These are phyloP conservation scores for Neoarius graeffei DNA, from an alignment of 2,113 vertebrate species.

Conservation along the genomic window DNA sequence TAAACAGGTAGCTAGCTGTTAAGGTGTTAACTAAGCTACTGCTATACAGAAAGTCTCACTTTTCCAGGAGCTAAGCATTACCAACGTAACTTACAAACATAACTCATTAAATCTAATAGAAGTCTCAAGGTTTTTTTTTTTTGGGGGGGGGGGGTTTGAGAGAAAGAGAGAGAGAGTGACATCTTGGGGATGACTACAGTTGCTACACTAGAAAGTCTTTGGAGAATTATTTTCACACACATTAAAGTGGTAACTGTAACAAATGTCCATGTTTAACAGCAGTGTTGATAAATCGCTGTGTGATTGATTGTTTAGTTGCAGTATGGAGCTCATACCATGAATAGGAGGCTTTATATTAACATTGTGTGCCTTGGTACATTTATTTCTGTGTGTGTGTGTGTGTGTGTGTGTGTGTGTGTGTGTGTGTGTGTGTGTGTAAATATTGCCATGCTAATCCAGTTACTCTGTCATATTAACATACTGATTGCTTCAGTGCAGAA, in stretches of 20 bases:
- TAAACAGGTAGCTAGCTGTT: neutral
- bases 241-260: neutral
- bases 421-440: constrained; percentile 41
- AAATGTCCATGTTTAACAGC: neutral
- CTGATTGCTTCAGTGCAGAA: constrained; percentile 58
- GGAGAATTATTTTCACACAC: constrained; percentile 2
- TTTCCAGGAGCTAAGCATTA: neutral
- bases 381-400: constrained; percentile 16
- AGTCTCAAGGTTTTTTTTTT: neutral
- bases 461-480: constrained; percentile 63
- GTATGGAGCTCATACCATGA: neutral
- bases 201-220: neutral
- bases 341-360: constrained; percentile 2
- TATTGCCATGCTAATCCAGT: constrained; percentile 54
- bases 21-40: neutral
- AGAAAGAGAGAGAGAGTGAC: neutral
- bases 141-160: neutral
- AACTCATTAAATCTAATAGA: neutral
- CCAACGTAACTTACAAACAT: neutral
- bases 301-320: constrained; percentile 9
- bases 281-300: neutral
- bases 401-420: constrained; percentile 28
- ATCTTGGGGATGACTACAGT: neutral
- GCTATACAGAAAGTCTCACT: neutral
- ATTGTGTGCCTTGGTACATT: constrained; percentile 3